phyloP scores from a whole-genome alignment of 2,888 invertebrate species.

The Drosophila acutilabella region DNA sequence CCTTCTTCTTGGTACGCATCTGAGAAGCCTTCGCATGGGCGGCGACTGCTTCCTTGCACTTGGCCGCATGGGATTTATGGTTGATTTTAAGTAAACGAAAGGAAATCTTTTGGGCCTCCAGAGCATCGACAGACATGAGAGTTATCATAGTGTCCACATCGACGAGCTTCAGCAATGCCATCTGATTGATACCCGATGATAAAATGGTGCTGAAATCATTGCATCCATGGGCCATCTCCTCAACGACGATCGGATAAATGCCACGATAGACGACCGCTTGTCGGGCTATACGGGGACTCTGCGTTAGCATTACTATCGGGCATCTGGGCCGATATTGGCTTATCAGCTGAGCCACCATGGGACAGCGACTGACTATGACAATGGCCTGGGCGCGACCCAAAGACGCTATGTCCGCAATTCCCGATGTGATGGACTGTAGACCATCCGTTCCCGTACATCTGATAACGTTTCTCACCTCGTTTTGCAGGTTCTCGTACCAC shows the following conservation, averaged over 20 bases:
- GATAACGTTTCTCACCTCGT: conserved; percentile 87
- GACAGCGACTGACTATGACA: conserved; percentile 88
- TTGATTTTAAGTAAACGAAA: conserved; percentile 47
- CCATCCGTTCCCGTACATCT: conserved; percentile 89
- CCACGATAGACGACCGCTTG: conserved; percentile 86
- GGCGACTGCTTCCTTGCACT: conserved; percentile 3
- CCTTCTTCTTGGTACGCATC: background rate
- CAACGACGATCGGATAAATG: conserved; percentile 50
- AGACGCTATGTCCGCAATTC: conserved; percentile 96
- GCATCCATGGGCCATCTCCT: conserved; percentile 39
- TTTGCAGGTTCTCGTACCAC: conserved; percentile 95
- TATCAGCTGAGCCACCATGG: conserved; percentile 90
- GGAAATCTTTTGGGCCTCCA: conserved; percentile 46
- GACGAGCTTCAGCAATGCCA: conserved; percentile 49
- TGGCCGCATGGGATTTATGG: conserved; percentile 12
- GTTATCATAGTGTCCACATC: conserved; percentile 21
- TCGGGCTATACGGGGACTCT: conserved; percentile 91
- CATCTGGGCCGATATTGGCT: conserved; percentile 97
- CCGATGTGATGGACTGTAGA: conserved; percentile 94
- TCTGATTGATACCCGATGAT: conserved; percentile 28
- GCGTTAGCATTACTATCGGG: conserved; percentile 96
- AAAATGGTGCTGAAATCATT: conserved; percentile 45
- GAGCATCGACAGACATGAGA: conserved; percentile 57
- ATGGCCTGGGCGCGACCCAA: conserved; percentile 95
- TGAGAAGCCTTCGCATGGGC: background rate